Conservation (phyloP, 2,888 invertebrate genomes). For the Scaptodrosophila latifasciaeformis region DNA sequence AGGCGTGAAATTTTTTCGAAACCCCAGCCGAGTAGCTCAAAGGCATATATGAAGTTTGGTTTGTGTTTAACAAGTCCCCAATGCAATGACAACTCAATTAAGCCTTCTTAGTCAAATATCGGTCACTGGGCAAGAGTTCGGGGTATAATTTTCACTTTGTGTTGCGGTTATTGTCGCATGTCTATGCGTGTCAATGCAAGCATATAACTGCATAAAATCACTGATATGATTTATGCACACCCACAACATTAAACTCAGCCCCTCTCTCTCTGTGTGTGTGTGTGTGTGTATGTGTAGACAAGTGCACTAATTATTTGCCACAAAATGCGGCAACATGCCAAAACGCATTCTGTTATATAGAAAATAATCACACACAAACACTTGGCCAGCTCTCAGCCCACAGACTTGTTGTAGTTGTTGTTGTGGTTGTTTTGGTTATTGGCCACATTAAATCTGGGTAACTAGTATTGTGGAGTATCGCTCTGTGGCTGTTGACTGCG, state of each 20-base stretch:
- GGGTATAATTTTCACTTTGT: background rate
- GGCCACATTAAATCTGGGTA: slow-evolving; percentile 61
- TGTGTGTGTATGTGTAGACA: background rate
- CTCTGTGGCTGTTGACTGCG: slow-evolving; percentile 35
- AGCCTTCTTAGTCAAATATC: background rate
- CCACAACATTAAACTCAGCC: no score
- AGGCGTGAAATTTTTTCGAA: slow-evolving; percentile 36
- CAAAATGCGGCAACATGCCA: slow-evolving; percentile 39
- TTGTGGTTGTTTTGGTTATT: slow-evolving; percentile 29
- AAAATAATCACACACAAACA: no score
- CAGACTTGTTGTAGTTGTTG: no score
- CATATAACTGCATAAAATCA: background rate
- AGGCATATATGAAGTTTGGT: background rate
- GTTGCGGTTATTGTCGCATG: background rate
- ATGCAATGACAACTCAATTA: slow-evolving; percentile 1
- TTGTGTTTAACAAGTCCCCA: slow-evolving; percentile 8
- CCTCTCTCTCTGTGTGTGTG: background rate
- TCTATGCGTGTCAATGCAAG: no score
- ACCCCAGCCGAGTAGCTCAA: background rate
- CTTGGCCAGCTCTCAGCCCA: no score
- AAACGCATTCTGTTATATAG: no score
- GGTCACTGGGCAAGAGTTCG: background rate
- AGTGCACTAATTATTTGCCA: slow-evolving; percentile 34
- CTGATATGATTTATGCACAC: no score
- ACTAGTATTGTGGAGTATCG: slow-evolving; percentile 35